These are phyloP conservation scores for Enoplosus armatus DNA, from an alignment of 2,797 vertebrate species.

Conservation along the genomic window DNA sequence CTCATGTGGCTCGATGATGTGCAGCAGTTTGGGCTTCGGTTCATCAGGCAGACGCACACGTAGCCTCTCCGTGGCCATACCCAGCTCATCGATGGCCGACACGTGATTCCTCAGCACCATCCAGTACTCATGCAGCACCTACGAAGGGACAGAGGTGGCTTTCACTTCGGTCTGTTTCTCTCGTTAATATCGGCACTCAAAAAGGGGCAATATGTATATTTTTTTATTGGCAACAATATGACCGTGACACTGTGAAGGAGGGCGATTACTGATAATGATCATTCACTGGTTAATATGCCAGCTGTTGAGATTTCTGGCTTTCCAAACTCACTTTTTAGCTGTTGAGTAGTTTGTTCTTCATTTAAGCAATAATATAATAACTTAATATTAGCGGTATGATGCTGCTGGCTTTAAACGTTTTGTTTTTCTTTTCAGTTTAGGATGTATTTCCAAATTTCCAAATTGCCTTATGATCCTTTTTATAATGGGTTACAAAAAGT, in stretches of 20 bases:
- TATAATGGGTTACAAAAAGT: not conserved
- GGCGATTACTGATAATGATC: not conserved
- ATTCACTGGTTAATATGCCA: not conserved
- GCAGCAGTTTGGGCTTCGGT: conserved; percentile 95
- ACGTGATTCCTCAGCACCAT: conserved; percentile 97
- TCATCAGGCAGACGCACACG: conserved; percentile 94
- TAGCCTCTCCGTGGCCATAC: conserved; percentile 97
- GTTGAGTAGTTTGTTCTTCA: not conserved
- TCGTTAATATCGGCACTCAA: not conserved
- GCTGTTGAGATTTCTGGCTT: not conserved
- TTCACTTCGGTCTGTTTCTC: not conserved
- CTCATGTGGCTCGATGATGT: conserved; percentile 98
- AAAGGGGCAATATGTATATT: not conserved
- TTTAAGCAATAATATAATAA: not conserved
- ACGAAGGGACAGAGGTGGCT: not conserved
- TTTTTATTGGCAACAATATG: not conserved
- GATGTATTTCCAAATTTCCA: not conserved
- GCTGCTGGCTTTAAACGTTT: not conserved
- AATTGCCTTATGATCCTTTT: not conserved
- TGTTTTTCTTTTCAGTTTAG: not conserved
- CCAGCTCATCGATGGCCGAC: conserved; percentile 97
- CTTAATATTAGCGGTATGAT: not conserved
- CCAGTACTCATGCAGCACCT: conserved; percentile 99
- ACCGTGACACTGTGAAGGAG: not conserved
- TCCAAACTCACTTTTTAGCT: not conserved